Percentiles rank a stretch among this genome's conserved stretches.
phyloP scores from a whole-genome alignment of 2,888 invertebrate species.

The Camptogramma bilineatum region DNA sequence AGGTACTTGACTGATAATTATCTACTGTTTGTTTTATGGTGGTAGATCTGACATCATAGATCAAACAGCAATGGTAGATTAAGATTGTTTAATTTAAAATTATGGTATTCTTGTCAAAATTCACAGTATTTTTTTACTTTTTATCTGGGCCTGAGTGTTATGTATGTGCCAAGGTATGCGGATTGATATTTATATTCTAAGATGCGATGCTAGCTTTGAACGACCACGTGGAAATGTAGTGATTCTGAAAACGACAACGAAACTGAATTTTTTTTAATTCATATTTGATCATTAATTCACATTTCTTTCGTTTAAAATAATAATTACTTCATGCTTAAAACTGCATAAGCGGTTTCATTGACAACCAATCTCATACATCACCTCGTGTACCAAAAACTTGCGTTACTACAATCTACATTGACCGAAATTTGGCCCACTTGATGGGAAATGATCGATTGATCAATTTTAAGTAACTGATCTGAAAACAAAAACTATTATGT shows the following conservation, averaged over 20 bases:
- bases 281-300: too few species aligned
- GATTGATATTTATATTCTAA: too few species aligned
- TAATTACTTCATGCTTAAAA: too few species aligned
- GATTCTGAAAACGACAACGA: too few species aligned
- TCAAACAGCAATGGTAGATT: neutral
- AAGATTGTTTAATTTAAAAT: neutral
- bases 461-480: slow-evolving; percentile 7
- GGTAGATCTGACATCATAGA: neutral
- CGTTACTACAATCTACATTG: slow-evolving; percentile 60
- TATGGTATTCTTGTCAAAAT: neutral
- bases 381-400: slow-evolving; percentile 47
- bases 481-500: neutral
- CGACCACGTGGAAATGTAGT: too few species aligned
- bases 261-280: too few species aligned
- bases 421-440: slow-evolving; percentile 19
- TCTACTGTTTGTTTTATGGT: neutral
- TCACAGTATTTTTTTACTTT: neutral
- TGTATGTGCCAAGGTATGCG: too few species aligned
- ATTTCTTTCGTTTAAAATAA: too few species aligned
- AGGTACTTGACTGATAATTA: neutral
- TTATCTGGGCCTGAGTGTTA: too few species aligned
- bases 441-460: slow-evolving; percentile 25
- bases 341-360: slow-evolving; percentile 6
- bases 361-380: slow-evolving; percentile 6
- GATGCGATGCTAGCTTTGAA: too few species aligned